phyloP scores from a whole-genome alignment of 30 jellyfish, hydroid and myxozoan species.

The Turritopsis rubra region DNA sequence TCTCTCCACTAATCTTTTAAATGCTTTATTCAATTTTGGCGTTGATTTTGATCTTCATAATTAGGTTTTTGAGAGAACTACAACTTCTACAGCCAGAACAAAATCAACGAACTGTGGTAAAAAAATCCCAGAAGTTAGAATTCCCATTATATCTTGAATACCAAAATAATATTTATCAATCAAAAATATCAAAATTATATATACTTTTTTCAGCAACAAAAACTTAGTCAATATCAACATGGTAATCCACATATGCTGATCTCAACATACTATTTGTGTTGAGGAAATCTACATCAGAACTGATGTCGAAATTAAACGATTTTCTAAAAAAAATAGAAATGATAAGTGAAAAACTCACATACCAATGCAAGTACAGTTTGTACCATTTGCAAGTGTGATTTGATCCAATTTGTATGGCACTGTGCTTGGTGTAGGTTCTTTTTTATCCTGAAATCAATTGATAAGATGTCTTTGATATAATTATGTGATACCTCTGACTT shows the following conservation, averaged over 20 bases:
- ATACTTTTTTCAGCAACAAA: no score
- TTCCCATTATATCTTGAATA: no score
- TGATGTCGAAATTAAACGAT: no score
- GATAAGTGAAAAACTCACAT: background rate
- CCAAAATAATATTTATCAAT: no score
- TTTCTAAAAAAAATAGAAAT: background rate
- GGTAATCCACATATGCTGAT: no score
- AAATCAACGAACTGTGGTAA: background rate
- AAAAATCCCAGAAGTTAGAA: background rate
- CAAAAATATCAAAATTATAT: no score
- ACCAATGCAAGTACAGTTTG: constrained; percentile 10
- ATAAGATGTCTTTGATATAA: background rate
- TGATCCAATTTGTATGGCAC: background rate
- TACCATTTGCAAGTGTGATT: background rate
- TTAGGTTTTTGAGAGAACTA: background rate
- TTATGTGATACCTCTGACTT: no score
- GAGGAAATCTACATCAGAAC: no score
- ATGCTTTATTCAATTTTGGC: background rate
- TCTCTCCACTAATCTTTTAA: background rate
- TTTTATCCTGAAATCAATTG: background rate
- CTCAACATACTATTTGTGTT: no score
- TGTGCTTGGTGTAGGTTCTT: background rate
- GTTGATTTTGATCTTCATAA: background rate
- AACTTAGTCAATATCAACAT: no score
- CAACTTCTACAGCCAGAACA: background rate